Percentiles rank a stretch among this genome's conserved stretches.
Evolutionary conservation across 2,797 vertebrate genomes (phyloP).

Genomic region (Pterois miles): DNA sequence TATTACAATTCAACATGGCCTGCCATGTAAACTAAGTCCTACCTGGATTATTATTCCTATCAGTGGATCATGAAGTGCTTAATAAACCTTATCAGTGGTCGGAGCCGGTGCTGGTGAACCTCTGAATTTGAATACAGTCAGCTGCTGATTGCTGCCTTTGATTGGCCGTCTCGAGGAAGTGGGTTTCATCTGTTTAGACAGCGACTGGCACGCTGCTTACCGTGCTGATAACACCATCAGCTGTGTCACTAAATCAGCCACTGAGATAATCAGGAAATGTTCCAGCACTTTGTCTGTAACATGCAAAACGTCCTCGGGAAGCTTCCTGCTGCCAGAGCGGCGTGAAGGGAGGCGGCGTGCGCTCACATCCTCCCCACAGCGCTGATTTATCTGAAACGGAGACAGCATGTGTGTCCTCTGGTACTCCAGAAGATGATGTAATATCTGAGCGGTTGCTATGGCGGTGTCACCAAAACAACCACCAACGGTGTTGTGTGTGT

Average conservation of each 20-base stretch:
- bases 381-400: background rate
- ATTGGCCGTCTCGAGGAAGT: slow-evolving; percentile 44
- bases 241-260: background rate
- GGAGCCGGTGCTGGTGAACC: slow-evolving; percentile 1
- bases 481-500: background rate
- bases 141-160: slow-evolving; percentile 11
- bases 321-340: slow-evolving; percentile 33
- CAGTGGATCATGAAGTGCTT: slow-evolving; percentile 11
- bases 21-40: background rate
- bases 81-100: slow-evolving; percentile 11
- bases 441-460: slow-evolving; percentile 60
- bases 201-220: background rate
- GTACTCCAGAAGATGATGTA: slow-evolving; percentile 55
- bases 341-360: no score
- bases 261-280: slow-evolving; percentile 23
- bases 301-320: slow-evolving; percentile 38
- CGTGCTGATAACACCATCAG: slow-evolving; percentile 18
- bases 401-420: slow-evolving; percentile 16
- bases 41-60: background rate
- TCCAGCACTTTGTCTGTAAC: slow-evolving; percentile 17
- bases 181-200: slow-evolving; percentile 56
- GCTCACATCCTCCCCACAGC: background rate
- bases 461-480: slow-evolving; percentile 59
- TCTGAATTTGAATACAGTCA: slow-evolving; percentile 24
- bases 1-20: background rate